These are phyloP conservation scores for Cyprinodon brontotheroides DNA, from an alignment of 2,113 vertebrate genomes.

Conservation along the genomic window DNA sequence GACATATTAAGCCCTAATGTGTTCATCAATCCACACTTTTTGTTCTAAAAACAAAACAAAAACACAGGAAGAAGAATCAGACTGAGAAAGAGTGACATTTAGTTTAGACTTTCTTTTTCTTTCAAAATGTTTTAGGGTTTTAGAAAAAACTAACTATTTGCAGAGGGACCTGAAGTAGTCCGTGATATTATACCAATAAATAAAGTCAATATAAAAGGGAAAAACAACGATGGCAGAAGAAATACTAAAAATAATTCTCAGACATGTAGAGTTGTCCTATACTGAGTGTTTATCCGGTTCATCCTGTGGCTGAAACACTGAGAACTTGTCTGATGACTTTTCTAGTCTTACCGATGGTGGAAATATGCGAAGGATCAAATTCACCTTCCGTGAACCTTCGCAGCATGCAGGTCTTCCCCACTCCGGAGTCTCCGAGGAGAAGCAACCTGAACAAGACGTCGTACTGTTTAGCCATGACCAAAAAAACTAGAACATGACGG, in stretches of 20 bases:
- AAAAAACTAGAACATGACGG: conserved; percentile 27
- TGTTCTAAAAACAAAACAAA: too few species aligned
- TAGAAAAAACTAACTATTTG: not conserved
- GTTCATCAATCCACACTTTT: not conserved
- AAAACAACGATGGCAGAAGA: not conserved
- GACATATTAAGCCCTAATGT: conserved; percentile 4
- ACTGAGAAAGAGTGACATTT: not conserved
- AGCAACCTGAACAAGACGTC: conserved; percentile 89
- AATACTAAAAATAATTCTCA: not conserved
- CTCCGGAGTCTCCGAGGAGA: conserved; percentile 91
- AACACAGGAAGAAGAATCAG: too few species aligned
- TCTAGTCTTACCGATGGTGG: conserved; percentile 87
- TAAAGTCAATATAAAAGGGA: not conserved
- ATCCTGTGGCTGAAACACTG: not conserved
- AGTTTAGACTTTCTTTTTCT: not conserved
- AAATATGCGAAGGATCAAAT: conserved; percentile 91
- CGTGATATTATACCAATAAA: not conserved
- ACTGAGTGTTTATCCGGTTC: not conserved
- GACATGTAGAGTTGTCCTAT: not conserved
- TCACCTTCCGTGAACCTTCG: conserved; percentile 92
- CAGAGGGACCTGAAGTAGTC: not conserved
- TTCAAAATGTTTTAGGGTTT: not conserved
- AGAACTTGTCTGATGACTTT: conserved; percentile 56
- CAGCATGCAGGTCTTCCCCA: conserved; percentile 93
- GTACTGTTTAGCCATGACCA: conserved; percentile 90